Conservation (phyloP, 1,140 invertebrate genomes). For the Helicoverpa armigera region DNA sequence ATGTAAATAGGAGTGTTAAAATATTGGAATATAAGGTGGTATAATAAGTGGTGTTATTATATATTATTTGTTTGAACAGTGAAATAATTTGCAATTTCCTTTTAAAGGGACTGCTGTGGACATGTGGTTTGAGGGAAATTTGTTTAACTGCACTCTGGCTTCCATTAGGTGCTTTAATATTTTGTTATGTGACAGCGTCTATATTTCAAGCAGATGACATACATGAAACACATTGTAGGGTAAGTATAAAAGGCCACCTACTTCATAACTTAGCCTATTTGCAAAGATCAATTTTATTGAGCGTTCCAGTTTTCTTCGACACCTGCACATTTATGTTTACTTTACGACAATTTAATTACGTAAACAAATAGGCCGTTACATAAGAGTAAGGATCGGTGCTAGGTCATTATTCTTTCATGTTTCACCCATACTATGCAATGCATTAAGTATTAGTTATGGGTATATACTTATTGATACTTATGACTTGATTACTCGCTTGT, state of each 20-base stretch:
- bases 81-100: slow-evolving; percentile 47
- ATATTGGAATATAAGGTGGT: slow-evolving; percentile 78
- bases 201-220: slow-evolving; percentile 96
- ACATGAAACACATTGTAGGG: slow-evolving; percentile 96
- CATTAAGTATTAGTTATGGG: too few relatives aligned
- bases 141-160: slow-evolving; percentile 93
- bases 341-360: slow-evolving; percentile 18
- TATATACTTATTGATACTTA: too few relatives aligned
- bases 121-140: slow-evolving; percentile 89
- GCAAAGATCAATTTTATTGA: too few relatives aligned
- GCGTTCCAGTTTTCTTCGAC: not conserved
- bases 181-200: slow-evolving; percentile 95
- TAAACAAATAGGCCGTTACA: slow-evolving; percentile 25
- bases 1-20: slow-evolving; percentile 70
- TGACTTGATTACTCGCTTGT: not conserved
- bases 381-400: not conserved
- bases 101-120: slow-evolving; percentile 83
- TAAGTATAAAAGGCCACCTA: slow-evolving; percentile 84
- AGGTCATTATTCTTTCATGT: not conserved
- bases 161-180: slow-evolving; percentile 92
- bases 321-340: slow-evolving; percentile 5
- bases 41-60: slow-evolving; percentile 18
- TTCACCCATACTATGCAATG: not conserved
- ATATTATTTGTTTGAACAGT: not conserved
- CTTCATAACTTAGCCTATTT: not conserved